Conservation (phyloP, 2,797 vertebrate species). For the Streptopelia turtur region DNA sequence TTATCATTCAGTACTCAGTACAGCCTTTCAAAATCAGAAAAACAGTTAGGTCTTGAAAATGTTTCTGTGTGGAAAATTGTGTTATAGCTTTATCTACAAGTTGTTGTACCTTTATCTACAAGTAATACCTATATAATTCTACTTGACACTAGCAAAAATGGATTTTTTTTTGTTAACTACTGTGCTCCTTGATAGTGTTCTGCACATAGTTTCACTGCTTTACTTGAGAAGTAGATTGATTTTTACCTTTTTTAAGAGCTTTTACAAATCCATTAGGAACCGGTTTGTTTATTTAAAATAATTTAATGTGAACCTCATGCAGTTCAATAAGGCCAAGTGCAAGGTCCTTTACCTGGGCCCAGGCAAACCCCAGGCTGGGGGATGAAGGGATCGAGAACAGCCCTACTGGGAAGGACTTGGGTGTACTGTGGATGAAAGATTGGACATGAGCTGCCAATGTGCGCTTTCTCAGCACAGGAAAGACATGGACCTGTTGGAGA, state of each 20-base stretch:
- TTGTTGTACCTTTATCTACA: neutral
- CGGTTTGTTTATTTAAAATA: neutral
- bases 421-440: neutral
- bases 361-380: no score
- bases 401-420: neutral
- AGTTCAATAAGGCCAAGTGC: neutral
- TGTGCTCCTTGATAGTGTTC: neutral
- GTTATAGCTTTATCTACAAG: neutral
- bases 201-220: neutral
- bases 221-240: neutral
- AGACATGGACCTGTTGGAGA: neutral
- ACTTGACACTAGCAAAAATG: neutral
- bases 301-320: neutral
- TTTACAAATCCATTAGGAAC: neutral
- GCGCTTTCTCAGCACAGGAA: accelerated
- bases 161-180: neutral
- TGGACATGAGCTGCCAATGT: neutral
- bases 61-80: neutral
- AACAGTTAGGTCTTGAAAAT: neutral
- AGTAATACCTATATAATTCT: neutral
- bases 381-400: neutral
- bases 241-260: neutral
- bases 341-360: neutral
- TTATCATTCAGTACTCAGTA: neutral
- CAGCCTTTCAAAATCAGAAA: neutral